phyloP scores from a whole-genome alignment of 2,797 vertebrate species.

The Leucoraja ocellata region DNA sequence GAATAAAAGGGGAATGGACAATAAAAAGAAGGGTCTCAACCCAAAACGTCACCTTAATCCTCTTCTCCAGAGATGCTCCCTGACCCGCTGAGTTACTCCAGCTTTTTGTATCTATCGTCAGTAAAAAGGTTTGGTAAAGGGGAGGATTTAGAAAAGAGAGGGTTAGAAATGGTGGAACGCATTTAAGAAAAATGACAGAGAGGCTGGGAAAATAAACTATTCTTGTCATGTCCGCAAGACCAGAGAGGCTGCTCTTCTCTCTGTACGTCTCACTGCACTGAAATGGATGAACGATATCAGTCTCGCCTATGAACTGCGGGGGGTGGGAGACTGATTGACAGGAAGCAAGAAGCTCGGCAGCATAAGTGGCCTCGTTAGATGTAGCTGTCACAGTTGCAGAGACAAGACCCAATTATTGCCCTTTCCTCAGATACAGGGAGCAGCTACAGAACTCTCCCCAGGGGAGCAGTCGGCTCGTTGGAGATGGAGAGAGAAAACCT shows the following conservation, averaged over 20 bases:
- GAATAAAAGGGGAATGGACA: fast-evolving
- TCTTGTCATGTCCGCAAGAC: neutral
- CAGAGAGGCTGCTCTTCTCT: neutral
- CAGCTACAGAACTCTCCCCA: neutral
- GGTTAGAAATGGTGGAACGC: too few relatives aligned
- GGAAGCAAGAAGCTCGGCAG: neutral
- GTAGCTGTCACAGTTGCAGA: neutral
- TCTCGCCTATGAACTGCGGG: neutral
- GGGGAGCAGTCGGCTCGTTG: neutral
- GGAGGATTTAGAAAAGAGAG: too few relatives aligned
- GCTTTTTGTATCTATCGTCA: too few relatives aligned
- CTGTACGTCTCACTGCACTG: neutral
- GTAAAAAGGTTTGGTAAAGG: neutral
- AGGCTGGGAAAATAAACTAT: neutral
- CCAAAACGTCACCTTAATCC: too few relatives aligned
- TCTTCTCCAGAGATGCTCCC: too few relatives aligned
- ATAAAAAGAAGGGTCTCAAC: neutral
- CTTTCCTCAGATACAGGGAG: neutral
- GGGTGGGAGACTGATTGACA: neutral
- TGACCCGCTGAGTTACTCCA: too few relatives aligned
- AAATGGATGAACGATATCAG: neutral
- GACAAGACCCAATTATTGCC: neutral
- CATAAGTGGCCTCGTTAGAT: neutral
- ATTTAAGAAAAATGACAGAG: neutral
- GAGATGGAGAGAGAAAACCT: too few relatives aligned